phyloP scores from a whole-genome alignment of 2,797 vertebrate genomes.

The Anolis apletophallus region DNA sequence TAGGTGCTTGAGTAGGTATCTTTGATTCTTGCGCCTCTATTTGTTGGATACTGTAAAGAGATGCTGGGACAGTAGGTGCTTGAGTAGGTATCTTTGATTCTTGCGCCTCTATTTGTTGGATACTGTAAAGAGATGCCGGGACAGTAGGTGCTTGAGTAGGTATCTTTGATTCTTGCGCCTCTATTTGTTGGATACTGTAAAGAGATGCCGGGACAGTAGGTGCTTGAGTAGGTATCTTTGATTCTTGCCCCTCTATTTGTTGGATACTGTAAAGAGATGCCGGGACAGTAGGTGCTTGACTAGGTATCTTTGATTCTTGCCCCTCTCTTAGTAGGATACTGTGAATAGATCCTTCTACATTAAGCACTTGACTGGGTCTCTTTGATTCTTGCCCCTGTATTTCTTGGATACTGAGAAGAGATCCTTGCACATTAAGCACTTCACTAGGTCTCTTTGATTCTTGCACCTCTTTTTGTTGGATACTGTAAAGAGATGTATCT shows the following conservation, averaged over 20 bases:
- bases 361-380: background rate
- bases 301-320: background rate
- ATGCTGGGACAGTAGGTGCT: background rate
- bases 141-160: background rate
- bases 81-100: background rate
- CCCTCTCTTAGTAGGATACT: background rate
- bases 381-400: background rate
- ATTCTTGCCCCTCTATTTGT: background rate
- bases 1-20: background rate
- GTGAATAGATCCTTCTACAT: background rate
- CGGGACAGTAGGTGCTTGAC: background rate
- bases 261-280: background rate
- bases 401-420: background rate
- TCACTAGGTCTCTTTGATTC: background rate
- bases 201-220: background rate
- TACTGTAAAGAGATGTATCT: background rate
- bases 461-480: background rate
- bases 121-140: background rate
- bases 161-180: background rate
- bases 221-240: background rate
- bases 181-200: background rate
- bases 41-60: background rate
- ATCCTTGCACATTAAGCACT: background rate
- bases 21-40: background rate
- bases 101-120: background rate